phyloP scores from a whole-genome alignment of 2,797 vertebrate genomes.

The Triplophysa bombifrons region DNA sequence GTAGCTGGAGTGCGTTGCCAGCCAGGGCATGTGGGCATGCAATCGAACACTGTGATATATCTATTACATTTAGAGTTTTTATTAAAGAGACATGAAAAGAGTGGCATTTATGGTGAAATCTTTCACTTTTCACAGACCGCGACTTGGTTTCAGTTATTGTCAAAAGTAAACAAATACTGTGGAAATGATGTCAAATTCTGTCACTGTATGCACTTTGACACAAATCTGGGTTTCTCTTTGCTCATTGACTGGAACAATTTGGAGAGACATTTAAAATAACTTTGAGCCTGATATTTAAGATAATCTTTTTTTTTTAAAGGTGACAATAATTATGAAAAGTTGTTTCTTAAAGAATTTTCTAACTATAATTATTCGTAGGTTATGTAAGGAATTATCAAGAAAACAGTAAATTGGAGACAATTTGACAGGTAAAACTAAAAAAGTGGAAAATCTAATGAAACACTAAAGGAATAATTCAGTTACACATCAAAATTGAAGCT shows the following conservation, averaged over 20 bases:
- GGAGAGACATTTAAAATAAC: not conserved
- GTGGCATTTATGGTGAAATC: constrained; percentile 29
- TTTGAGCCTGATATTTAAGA: too few species aligned
- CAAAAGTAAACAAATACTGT: constrained; percentile 40
- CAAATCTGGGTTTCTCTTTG: not conserved
- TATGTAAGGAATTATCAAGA: not conserved
- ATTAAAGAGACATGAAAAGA: constrained; percentile 36
- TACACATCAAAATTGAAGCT: too few species aligned
- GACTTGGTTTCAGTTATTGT: constrained; percentile 41
- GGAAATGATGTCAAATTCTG: not conserved
- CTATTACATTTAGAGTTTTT: constrained; percentile 41
- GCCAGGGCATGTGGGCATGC: constrained; percentile 45
- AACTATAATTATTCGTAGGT: not conserved
- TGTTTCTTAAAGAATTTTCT: not conserved
- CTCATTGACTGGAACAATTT: not conserved
- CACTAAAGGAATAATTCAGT: too few species aligned
- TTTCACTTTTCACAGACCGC: constrained; percentile 10
- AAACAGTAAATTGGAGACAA: not conserved
- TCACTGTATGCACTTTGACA: constrained; percentile 4
- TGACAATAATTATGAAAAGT: not conserved
- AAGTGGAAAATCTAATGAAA: too few species aligned
- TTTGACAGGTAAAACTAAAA: too few species aligned
- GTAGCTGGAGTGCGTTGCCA: constrained; percentile 31
- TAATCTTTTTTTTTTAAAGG: not conserved
- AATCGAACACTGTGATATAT: constrained; percentile 17